phyloP scores from a whole-genome alignment of 2,888 invertebrate species.

The Meghimatium bilineatum region DNA sequence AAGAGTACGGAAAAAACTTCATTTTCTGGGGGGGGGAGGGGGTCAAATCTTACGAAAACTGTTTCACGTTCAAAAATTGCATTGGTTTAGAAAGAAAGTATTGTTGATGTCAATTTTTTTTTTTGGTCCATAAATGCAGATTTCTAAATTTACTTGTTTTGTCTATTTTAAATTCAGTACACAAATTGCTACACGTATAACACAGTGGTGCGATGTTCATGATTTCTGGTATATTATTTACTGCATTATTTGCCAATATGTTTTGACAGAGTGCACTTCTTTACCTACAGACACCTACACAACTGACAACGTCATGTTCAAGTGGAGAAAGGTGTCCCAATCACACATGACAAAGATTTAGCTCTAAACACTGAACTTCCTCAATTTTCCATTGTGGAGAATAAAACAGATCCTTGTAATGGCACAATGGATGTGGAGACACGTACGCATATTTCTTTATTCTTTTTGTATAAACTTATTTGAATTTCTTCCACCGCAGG shows the following conservation, averaged over 20 bases:
- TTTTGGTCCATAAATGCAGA: no score
- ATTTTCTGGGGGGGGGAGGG: no score
- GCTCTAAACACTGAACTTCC: conserved; percentile 92
- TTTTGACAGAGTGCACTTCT: not conserved
- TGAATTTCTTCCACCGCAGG: not conserved
- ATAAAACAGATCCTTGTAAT: conserved; percentile 46
- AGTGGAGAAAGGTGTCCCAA: conserved; percentile 91
- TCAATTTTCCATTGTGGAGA: conserved; percentile 85
- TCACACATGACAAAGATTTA: conserved; percentile 91
- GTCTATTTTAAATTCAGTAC: no score
- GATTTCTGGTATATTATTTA: not conserved
- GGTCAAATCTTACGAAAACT: no score
- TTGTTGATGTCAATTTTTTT: no score
- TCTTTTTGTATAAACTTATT: no score
- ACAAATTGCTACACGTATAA: no score
- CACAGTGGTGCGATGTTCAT: no score
- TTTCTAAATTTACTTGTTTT: no score
- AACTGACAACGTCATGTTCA: conserved; percentile 90
- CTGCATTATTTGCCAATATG: not conserved
- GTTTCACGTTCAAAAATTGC: no score
- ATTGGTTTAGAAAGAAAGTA: no score
- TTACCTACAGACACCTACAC: conserved; percentile 89
- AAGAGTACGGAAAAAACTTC: no score
- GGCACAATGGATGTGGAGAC: conserved; percentile 44
- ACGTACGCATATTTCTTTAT: not conserved